Percentiles rank a stretch among this genome's conserved stretches.
Evolutionary conservation across 1,140 invertebrate species (phyloP).

Genomic region (Drosophila nigromelanica): DNA sequence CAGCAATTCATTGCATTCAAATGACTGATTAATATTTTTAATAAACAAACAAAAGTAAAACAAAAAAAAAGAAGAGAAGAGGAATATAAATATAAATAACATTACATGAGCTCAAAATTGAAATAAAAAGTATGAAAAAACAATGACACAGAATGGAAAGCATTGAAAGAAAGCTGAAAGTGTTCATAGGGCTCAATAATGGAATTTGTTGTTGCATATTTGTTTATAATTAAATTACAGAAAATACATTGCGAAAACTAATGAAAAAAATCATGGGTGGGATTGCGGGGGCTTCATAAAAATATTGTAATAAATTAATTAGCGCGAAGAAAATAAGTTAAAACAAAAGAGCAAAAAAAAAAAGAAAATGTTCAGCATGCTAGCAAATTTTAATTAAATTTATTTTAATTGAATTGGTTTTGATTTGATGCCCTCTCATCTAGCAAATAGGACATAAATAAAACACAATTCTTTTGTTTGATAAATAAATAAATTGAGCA

Average conservation of each 20-base stretch:
- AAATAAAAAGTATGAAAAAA: constrained; percentile 27
- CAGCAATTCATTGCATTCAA: constrained; percentile 80
- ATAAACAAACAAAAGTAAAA: constrained; percentile 63
- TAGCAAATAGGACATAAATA: constrained; percentile 6
- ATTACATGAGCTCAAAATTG: constrained; percentile 40
- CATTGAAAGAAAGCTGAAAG: constrained; percentile 47
- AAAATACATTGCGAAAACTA: constrained; percentile 25
- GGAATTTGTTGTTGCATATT: constrained; percentile 70
- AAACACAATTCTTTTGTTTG: constrained; percentile 15
- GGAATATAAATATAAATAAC: constrained; percentile 27
- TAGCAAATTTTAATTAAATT: constrained; percentile 75
- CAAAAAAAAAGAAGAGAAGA: constrained; percentile 34
- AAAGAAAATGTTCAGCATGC: constrained; percentile 11
- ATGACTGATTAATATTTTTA: constrained; percentile 83
- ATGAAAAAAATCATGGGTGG: constrained; percentile 11
- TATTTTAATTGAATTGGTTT: constrained; percentile 73
- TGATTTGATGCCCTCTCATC: constrained; percentile 56
- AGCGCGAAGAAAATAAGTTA: constrained; percentile 74
- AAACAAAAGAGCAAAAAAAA: constrained; percentile 14
- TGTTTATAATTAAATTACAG: constrained; percentile 81
- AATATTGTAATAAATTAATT: constrained; percentile 81
- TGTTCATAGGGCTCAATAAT: constrained; percentile 47
- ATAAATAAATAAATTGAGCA: constrained; percentile 21
- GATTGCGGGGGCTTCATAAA: constrained; percentile 36
- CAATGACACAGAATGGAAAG: constrained; percentile 24